Base-by-base conservation (phyloP, 2,888 invertebrate species). In the Ornithoptera alexandrae region DNA sequence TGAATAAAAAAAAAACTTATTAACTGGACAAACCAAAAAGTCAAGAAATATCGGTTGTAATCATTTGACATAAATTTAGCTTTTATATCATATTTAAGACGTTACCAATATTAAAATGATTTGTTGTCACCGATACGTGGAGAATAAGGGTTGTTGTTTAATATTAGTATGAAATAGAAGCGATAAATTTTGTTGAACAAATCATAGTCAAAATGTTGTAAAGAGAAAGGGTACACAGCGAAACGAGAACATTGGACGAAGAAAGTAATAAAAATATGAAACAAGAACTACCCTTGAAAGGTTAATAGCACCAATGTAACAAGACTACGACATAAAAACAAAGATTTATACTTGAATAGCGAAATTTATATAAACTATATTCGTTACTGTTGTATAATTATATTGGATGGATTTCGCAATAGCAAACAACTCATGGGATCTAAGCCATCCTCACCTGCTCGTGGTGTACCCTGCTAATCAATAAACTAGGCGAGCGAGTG, bases 241-340 rank as follows among this genome's bases (percentile, higher is more conserved):
- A 53, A 50, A 17, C 18, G 17, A 58, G 15, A 58, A 58, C 24
- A 12, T 58, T 5, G 12, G 15, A 15, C 15, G 24, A 24, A 22
- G 58, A 58, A 20, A 58, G 58, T 36, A 56, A 58, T 56, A 42
- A 22, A 57, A 65, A 39, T 57, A 65, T 50, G 59, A 30, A 65
- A 59, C 59, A 59, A 46, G 50, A 42, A 39, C 42, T 20, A 39
- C 15, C 17, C 24, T 36, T 59, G 46, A 65, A 59, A 42, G 10
- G 30, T 65, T 65, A 39, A 65, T 42, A 22, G n/a, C 24, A 50
- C n/a, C 18, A n/a, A 53, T n/a, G 6, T 53, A 53, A 53, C 53
- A 18, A n/a, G 53, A 53, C 7, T 50, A 5, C 50, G 5, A 53
- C 2, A 53, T 53, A 8, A 53, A 53, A 53, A n/a, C n/a, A 53